phyloP scores from a whole-genome alignment of 2,797 vertebrate genomes.

The Mus minutoides region DNA sequence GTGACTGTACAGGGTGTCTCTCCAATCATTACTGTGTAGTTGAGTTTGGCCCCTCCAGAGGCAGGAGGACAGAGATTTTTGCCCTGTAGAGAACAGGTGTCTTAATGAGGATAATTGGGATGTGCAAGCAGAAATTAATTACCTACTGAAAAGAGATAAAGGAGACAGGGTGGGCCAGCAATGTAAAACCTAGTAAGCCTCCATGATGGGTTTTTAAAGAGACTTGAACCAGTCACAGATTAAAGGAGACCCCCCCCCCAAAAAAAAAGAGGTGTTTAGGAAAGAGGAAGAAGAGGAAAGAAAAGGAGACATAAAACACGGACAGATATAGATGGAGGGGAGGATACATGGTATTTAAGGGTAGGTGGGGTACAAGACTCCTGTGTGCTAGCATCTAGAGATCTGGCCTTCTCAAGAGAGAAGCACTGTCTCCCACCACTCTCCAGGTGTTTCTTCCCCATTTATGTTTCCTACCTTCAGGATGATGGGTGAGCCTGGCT shows the following conservation, averaged over 20 bases:
- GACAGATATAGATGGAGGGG: too few species aligned
- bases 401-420: background rate
- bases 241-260: background rate
- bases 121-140: background rate
- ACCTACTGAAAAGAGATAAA: background rate
- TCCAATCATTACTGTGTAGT: slow-evolving; percentile 97
- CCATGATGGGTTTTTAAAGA: background rate
- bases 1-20: slow-evolving; percentile 97
- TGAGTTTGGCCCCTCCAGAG: slow-evolving; percentile 95
- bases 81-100: slow-evolving; percentile 89
- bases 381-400: background rate
- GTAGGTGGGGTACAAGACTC: background rate
- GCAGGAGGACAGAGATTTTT: slow-evolving; percentile 97
- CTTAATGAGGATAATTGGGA: slow-evolving; percentile 30
- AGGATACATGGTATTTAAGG: fast-evolving
- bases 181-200: background rate
- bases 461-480: slow-evolving; percentile 91
- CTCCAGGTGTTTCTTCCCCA: fast-evolving
- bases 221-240: background rate
- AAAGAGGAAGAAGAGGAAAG: background rate
- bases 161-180: background rate
- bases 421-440: fast-evolving
- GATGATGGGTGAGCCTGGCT: slow-evolving; percentile 98
- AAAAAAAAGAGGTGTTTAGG: background rate
- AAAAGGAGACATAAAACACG: background rate